Conservation (phyloP, 2,888 invertebrate genomes). For the Deroplatys truncata region DNA sequence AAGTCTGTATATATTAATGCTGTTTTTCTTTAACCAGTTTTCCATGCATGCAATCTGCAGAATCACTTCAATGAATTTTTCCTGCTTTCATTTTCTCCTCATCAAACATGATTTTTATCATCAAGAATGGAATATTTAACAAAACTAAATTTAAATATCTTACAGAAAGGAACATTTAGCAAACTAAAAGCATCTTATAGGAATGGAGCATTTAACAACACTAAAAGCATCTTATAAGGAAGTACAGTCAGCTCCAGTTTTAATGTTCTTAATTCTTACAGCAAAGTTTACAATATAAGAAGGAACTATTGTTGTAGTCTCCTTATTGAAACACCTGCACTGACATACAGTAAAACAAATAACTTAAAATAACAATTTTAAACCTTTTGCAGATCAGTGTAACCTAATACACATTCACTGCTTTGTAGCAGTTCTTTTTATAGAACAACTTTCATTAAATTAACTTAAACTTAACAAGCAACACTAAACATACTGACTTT, state of each 20-base stretch:
- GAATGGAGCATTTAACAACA: neutral
- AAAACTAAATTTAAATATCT: too few species aligned
- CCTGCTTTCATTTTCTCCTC: neutral
- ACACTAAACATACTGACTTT: neutral
- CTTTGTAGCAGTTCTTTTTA: neutral
- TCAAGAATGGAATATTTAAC: neutral
- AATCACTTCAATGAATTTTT: neutral
- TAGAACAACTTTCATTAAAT: neutral
- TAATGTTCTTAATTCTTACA: neutral
- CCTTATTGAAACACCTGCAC: too few species aligned
- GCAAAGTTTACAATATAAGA: neutral
- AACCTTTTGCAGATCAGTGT: too few species aligned
- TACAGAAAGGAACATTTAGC: too few species aligned
- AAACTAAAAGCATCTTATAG: neutral
- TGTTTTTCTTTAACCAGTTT: neutral
- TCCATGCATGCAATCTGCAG: neutral
- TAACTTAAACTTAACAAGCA: neutral
- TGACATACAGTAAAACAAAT: too few species aligned
- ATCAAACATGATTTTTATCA: neutral
- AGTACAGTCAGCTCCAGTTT: neutral
- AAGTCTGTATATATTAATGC: neutral
- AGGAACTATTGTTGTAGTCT: too few species aligned
- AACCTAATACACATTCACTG: too few species aligned
- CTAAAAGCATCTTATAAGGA: neutral
- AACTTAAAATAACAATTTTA: too few species aligned